A percentile compares a stretch with the other conserved stretches of the same genome.
Evolutionary conservation across 2,888 invertebrate genomes (phyloP).

Genomic region (Plemyria rubiginata): DNA sequence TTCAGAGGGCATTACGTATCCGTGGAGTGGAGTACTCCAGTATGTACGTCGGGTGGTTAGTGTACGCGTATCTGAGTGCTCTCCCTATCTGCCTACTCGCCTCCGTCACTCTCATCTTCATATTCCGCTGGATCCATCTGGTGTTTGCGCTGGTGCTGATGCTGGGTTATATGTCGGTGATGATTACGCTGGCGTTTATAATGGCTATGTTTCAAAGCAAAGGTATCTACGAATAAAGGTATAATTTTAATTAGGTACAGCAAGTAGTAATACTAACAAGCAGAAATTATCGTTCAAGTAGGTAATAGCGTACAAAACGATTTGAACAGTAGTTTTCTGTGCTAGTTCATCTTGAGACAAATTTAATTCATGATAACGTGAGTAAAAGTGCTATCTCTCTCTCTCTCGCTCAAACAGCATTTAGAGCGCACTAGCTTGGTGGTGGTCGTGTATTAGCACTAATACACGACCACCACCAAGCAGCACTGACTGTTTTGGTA

Average conservation of each 20-base stretch:
- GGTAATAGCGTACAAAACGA: too few relatives aligned
- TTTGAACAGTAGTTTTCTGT: too few relatives aligned
- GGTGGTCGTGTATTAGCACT: too few relatives aligned
- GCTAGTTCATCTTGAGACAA: too few relatives aligned
- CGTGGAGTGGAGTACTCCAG: conserved; percentile 62
- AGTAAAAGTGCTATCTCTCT: too few relatives aligned
- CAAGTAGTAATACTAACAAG: too few relatives aligned
- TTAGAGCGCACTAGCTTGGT: too few relatives aligned
- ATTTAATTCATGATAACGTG: too few relatives aligned
- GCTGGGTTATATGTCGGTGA: conserved; percentile 63
- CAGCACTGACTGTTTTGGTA: too few relatives aligned
- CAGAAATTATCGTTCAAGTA: too few relatives aligned
- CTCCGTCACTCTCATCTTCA: conserved; percentile 62
- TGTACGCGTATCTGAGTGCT: conserved; percentile 63
- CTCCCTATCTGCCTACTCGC: conserved; percentile 65
- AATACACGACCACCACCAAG: too few relatives aligned
- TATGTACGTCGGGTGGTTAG: conserved; percentile 69
- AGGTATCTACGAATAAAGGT: conserved; percentile 46
- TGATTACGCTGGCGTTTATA: conserved; percentile 68
- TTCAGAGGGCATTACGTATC: conserved; percentile 65
- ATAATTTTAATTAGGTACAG: background rate
- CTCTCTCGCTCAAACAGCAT: too few relatives aligned
- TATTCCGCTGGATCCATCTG: conserved; percentile 75
- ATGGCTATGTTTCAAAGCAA: conserved; percentile 71
- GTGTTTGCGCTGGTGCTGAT: conserved; percentile 60